Conservation (phyloP, 2,888 invertebrate genomes). For the Standfussiana lucernea region DNA sequence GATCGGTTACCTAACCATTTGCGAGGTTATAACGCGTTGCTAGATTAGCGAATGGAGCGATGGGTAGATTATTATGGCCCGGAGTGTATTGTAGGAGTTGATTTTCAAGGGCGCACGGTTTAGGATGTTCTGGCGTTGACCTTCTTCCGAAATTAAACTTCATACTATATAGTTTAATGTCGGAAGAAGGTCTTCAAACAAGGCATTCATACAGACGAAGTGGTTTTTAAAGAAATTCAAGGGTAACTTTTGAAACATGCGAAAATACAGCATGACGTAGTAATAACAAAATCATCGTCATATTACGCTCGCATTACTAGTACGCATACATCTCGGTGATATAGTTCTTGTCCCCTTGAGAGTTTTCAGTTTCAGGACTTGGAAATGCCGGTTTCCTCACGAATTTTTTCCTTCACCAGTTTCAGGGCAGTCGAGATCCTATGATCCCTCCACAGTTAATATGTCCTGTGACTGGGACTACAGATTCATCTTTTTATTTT, state of each 20-base stretch:
- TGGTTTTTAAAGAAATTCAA: background rate
- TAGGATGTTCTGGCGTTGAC: background rate
- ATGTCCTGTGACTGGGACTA: no score
- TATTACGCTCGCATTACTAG: background rate
- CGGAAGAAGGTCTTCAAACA: background rate
- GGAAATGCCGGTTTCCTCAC: no score
- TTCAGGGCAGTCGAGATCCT: no score
- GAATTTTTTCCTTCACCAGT: no score
- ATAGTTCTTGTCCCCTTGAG: no score
- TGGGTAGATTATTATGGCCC: conserved; percentile 32
- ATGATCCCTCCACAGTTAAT: no score
- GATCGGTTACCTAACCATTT: conserved; percentile 61
- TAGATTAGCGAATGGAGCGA: conserved; percentile 45
- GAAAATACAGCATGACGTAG: background rate
- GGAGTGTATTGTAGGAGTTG: conserved; percentile 22
- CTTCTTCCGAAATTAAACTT: no score
- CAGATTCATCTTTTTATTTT: no score
- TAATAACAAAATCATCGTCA: no score
- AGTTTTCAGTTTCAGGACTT: no score
- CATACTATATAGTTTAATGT: background rate
- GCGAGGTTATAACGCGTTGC: conserved; percentile 43
- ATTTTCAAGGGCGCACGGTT: background rate
- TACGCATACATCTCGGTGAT: background rate
- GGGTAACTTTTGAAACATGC: background rate
- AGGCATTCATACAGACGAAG: background rate